Conservation (phyloP, 1,140 invertebrate species). For the Brachionus manjavacas region DNA sequence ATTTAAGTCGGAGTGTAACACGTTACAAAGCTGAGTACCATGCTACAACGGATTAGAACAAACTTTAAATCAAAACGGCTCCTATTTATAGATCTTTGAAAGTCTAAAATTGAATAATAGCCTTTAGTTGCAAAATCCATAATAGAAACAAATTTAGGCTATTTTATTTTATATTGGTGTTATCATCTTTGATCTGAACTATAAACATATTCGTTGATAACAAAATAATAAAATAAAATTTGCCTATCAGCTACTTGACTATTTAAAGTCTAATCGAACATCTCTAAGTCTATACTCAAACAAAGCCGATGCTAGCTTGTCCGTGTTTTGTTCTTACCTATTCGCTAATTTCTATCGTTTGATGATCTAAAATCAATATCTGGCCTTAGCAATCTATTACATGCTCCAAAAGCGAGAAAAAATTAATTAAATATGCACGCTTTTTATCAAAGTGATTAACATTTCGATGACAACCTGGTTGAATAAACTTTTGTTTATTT, state of each 20-base stretch:
- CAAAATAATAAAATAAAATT: background rate
- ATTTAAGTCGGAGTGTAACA: background rate
- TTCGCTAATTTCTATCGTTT: background rate
- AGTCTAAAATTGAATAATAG: constrained; percentile 12
- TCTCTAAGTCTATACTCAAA: background rate
- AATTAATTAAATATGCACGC: background rate
- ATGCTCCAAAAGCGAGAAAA: constrained; percentile 12
- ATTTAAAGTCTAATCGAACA: background rate
- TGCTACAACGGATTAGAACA: background rate
- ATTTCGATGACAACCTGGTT: background rate
- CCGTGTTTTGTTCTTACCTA: background rate
- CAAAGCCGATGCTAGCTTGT: background rate
- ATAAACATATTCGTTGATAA: constrained; percentile 14
- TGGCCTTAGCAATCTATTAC: constrained; percentile 23
- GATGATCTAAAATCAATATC: background rate
- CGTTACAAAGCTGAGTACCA: constrained; percentile 20
- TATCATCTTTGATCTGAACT: constrained; percentile 10
- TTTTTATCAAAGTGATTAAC: background rate
- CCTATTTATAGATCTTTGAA: background rate
- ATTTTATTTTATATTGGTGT: constrained; percentile 4
- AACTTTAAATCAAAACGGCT: background rate
- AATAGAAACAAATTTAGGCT: background rate
- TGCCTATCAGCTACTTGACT: constrained; percentile 31
- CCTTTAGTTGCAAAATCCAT: background rate
- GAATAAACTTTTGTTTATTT: constrained; percentile 1